Evolutionary conservation across 2,113 vertebrate species (phyloP), one percentile per base, ranked within the genome.

Genomic region (Sylvilagus bachmani): DNA sequence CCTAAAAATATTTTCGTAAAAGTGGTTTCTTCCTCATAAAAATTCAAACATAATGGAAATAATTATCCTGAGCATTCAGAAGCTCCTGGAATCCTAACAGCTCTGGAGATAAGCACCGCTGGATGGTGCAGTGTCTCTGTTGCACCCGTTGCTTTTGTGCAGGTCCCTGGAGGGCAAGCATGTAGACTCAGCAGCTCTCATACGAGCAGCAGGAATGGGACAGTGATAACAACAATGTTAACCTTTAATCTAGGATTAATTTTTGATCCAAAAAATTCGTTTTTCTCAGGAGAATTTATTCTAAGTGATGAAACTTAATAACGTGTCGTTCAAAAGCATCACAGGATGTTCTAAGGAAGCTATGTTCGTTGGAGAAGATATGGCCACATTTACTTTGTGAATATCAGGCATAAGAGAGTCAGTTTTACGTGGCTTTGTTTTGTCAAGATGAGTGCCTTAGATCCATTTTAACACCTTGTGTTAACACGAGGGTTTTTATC

Each of bases 211-310:
- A 78, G 62, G 13, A 31, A 11, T 1, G 2, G 51, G 11, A 5
- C 29, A 10, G 51, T 74, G 87, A 64, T 8, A 49, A 74, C 10
- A 31, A 5, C 31, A 78, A 11, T 33, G 11, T n/a, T 73, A 21
- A 21, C 49, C 81, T 80, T 90, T 75, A 71, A 44, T 7, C 44
- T 44, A 44, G 44, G 27, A 58, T 71, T 70, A 31, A 82, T 78
- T 79, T 79, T 49, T 74, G 51, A 62, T 49, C 66, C 5, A 66
- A 53, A 74, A 81, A 87, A 13, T 36, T 78, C 69, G 55, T 53
- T 79, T 90, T 93, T 90, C 69, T 90, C 24, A 87, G 38, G 53
- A 84, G 73, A 82, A 87, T 90, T 69, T 73, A 33, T 89, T 81
- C 33, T 86, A 80, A 80, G 25, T 71, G 10, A 49, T 90, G 81